phyloP scores from a whole-genome alignment of 1,140 invertebrate genomes.

The Melitaea cinxia region DNA sequence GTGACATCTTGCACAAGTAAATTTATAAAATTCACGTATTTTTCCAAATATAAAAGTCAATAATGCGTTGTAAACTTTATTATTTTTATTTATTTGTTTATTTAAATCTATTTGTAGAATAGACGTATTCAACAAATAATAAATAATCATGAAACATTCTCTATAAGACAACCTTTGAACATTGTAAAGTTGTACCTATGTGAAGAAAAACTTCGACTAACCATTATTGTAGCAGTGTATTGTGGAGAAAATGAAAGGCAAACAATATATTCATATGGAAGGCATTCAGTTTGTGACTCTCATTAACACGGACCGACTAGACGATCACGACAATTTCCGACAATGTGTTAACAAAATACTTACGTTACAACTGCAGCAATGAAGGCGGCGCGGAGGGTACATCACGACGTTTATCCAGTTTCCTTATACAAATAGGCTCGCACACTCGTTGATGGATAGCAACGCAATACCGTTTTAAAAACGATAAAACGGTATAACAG shows the following conservation, averaged over 20 bases:
- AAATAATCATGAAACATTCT: no score
- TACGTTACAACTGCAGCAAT: neutral
- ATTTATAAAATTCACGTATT: no score
- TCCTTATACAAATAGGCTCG: slow-evolving; percentile 8
- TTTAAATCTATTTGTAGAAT: no score
- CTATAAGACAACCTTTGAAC: neutral
- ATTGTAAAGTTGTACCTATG: neutral
- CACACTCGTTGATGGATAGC: neutral
- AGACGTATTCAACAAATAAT: no score
- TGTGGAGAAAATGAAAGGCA: neutral
- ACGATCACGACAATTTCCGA: neutral
- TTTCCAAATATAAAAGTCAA: no score
- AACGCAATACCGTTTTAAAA: neutral
- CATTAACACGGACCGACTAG: no score
- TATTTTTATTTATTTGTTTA: no score
- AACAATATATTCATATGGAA: neutral
- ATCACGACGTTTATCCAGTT: neutral
- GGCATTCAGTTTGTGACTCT: slow-evolving; percentile 4
- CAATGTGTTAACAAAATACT: slow-evolving; percentile 1
- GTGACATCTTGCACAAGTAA: neutral
- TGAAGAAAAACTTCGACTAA: neutral
- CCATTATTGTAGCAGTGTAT: neutral
- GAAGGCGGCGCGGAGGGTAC: neutral
- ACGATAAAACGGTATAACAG: neutral
- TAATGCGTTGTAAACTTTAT: no score